phyloP scores from a whole-genome alignment of 2,113 vertebrate species.

The Sander vitreus region DNA sequence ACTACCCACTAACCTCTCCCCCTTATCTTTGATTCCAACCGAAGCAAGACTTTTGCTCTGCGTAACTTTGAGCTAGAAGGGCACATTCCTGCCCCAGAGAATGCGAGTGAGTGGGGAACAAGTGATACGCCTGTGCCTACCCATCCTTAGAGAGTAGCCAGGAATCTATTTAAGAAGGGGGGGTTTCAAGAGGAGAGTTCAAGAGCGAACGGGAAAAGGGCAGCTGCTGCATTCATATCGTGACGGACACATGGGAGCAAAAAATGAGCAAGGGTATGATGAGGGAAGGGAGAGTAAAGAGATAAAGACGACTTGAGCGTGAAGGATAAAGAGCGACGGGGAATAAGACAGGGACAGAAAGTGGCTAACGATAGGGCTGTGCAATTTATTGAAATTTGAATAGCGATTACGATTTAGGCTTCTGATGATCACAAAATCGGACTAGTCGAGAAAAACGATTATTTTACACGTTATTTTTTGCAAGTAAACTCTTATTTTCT shows the following conservation, averaged over 20 bases:
- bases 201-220: conserved; percentile 39
- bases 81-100: conserved; percentile 68
- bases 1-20: background rate
- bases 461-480: too few species aligned
- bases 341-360: conserved; percentile 12
- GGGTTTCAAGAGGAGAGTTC: conserved; percentile 11
- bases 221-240: conserved; percentile 65
- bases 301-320: conserved; percentile 31
- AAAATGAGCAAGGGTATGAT: background rate
- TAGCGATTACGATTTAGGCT: too few species aligned
- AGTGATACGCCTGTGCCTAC: conserved; percentile 50
- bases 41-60: conserved; percentile 31
- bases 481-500: too few species aligned
- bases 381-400: too few species aligned
- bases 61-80: conserved; percentile 53
- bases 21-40: conserved; percentile 24
- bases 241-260: conserved; percentile 25
- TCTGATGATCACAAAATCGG: too few species aligned
- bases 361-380: background rate
- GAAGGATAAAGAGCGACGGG: background rate
- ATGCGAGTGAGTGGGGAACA: conserved; percentile 24
- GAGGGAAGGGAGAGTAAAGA: conserved; percentile 15
- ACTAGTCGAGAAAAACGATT: too few species aligned
- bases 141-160: conserved; percentile 48
- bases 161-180: conserved; percentile 38